Conservation (phyloP, 2,888 invertebrate species). For the Limnephilus marmoratus region DNA sequence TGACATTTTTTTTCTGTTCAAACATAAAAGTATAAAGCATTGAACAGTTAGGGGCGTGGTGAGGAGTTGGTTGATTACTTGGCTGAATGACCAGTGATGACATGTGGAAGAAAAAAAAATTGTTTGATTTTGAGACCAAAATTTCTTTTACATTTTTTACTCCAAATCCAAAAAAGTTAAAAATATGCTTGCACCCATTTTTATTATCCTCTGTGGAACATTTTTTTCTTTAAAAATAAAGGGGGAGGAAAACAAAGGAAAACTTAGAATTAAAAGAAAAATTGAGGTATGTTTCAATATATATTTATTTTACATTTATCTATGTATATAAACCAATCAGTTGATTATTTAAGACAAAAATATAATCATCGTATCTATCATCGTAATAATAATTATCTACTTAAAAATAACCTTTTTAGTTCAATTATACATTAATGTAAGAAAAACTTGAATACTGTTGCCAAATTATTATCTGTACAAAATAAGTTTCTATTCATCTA, state of each 20-base stretch:
- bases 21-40: too few species aligned
- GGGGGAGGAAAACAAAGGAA: neutral
- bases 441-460: conserved; percentile 62
- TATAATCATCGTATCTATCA: conserved; percentile 57
- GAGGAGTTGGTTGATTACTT: too few species aligned
- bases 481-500: conserved; percentile 49
- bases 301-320: conserved; percentile 45
- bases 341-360: conserved; percentile 66
- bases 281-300: conserved; percentile 9
- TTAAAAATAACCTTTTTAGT: conserved; percentile 54
- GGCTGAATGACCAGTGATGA: too few species aligned
- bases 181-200: too few species aligned
- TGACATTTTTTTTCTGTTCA: too few species aligned
- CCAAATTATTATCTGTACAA: conserved; percentile 52
- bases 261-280: neutral
- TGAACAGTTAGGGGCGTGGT: too few species aligned
- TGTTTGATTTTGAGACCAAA: too few species aligned
- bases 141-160: too few species aligned
- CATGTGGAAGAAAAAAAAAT: too few species aligned
- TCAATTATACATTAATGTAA: conserved; percentile 60
- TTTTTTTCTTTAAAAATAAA: neutral
- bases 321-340: conserved; percentile 65
- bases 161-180: too few species aligned
- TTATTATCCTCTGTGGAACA: too few species aligned
- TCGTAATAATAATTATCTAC: conserved; percentile 56